Evolutionary conservation across 2,888 invertebrate genomes (phyloP), one percentile per base, ranked within the genome.

Genomic region (Syrphus vitripennis): DNA sequence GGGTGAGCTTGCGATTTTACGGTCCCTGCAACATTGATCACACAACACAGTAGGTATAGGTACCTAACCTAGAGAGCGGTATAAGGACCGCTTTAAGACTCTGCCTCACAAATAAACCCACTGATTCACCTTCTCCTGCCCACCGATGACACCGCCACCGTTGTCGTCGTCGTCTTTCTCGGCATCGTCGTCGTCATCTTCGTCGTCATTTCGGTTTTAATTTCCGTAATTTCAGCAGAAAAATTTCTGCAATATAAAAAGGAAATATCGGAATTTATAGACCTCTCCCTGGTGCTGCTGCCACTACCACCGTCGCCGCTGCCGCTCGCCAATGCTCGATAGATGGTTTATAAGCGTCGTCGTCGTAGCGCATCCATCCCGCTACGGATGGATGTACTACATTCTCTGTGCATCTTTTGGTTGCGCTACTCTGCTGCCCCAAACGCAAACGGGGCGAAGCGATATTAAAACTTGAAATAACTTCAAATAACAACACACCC

Each of bases 221-320:
- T 92, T 92, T 92, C 92, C 92, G 91, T 91, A 92, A 92, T 92
- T 91, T 91, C 90, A 91, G 91, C 90, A 90, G 91, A 91, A 91
- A 91, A 92, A 91, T 91, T 91, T 91, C 90, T 91, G 91, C 92
- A 92, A 91, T 92, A 91, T 91, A 91, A 91, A 91, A 91, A 91
- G 90, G 89, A 91, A 92, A 92, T 91, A 91, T 91, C 90, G 91
- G 90, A 92, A 91, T 91, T 92, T 92, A 91, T 92, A 92, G 92
- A 91, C 90, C 90, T 90, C 79, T 82, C 82, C 87, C 67, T 57
- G 75, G 86, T 70, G 76, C 81, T 31, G 78, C 34, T 65, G 59
- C 79, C 48, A 16, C 55, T n/a, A 16, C 57, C 24, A 14, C 21
- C n/a, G n/a, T n/a, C n/a, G n/a, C 79, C 48, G 21, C 55, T n/a